Evolutionary conservation across 2,888 invertebrate genomes (phyloP), one percentile per base, ranked within the genome.

Genomic region (Toxonevra muliebris): DNA sequence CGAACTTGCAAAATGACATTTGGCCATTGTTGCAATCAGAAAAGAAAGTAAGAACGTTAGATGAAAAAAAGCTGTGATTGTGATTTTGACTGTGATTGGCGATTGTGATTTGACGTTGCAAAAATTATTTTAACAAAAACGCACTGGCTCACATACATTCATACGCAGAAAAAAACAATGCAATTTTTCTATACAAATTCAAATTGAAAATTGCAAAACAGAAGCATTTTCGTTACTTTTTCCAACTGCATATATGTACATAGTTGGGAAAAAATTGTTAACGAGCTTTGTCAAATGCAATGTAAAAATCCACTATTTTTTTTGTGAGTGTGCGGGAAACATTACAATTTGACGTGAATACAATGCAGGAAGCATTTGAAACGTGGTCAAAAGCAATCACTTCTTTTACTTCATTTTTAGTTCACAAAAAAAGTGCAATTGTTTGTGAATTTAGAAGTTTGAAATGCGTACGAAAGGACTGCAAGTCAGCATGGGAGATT

Each of bases 111-210:
- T 20, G 30, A 61, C 54, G 66, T 48, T 55, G 54, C 40, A 66
- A 66, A 66, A 54, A 61, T 45, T 60, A 57, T 60, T 60, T 42
- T 53, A 54, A 45, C 53, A 45, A 19, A 17, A 66, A 65, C 53
- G 59, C 58, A 65, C 54, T 52, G 42, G 43, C 65, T 19, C 52
- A 19, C 52, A 53, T 42, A 53, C 15, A 61, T n/a, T n/a, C 40
- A 12, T n/a, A 1, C 13, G 8, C 15, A 19, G 7, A 65, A 43
- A 40, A 42, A 48, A 15, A 52, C 41, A 58, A 43, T 65, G 65
- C 65, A 65, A 58, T 65, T 55, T 62, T 45, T 50, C 65, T 55
- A 70, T 70, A 68, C 65, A 68, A 48, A 70, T 70, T 67, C 67
- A 70, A 70, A 59, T 65, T 65, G 59, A 53, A 65, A 59, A 65